Percentiles rank a stretch among this genome's conserved stretches.
Evolutionary conservation across 2,113 vertebrate species (phyloP).

Genomic region (Tiliqua scincoides): DNA sequence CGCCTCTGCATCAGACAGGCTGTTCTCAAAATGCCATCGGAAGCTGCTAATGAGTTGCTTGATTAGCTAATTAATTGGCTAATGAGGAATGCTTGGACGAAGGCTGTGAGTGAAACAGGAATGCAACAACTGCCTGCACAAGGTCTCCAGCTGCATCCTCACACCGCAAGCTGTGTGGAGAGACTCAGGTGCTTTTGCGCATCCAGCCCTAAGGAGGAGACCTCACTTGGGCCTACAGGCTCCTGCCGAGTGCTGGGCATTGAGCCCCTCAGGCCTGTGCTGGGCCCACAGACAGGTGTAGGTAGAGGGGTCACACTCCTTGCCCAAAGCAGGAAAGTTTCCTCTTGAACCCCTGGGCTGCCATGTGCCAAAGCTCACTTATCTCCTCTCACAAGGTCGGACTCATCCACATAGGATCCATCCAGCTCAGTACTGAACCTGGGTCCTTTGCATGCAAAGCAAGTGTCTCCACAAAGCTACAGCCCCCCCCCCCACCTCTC

Average conservation of each 20-base stretch:
- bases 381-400: no score
- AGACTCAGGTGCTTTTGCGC: not conserved
- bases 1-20: conserved; percentile 47
- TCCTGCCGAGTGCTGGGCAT: no score
- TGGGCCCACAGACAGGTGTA: no score
- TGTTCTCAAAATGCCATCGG: conserved; percentile 56
- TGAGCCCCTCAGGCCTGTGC: no score
- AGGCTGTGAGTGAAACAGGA: not conserved
- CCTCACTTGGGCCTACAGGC: no score
- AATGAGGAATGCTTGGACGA: conserved; percentile 51
- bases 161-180: no score
- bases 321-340: no score
- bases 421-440: not conserved
- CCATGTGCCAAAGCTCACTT: no score
- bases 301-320: no score
- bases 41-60: conserved; percentile 61
- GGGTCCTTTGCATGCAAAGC: not conserved
- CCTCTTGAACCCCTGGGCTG: no score
- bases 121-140: conserved; percentile 11
- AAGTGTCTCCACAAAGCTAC: not conserved
- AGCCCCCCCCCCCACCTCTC: not conserved
- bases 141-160: no score
- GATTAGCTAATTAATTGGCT: conserved; percentile 65
- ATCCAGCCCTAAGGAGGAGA: not conserved
- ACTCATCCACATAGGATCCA: no score